Conservation (phyloP, 64 coral and sea anemone species). For the Pocillopora damicornis region DNA sequence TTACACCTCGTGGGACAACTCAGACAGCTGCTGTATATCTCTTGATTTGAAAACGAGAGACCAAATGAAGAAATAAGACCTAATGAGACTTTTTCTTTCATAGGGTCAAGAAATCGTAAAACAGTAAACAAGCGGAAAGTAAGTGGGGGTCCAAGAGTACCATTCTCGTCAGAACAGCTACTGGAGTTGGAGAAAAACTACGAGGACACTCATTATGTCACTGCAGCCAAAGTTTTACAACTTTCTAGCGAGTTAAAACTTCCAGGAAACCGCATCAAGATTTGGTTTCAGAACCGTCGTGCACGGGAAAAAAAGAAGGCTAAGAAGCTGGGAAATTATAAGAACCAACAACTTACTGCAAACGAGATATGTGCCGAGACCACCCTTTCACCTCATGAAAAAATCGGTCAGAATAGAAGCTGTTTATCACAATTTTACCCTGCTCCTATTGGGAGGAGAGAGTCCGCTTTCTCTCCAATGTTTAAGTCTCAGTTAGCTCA, state of each 20-base stretch:
- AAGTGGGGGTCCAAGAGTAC: conserved; percentile 14
- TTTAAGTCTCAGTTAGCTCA: background rate
- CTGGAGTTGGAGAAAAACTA: conserved; percentile 25
- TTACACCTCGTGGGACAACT: no score
- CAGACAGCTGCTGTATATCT: no score
- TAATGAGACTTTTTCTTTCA: background rate
- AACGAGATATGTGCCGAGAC: background rate
- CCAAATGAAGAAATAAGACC: background rate
- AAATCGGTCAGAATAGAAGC: background rate
- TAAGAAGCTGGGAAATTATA: background rate
- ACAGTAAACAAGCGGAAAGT: background rate
- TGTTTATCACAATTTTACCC: background rate
- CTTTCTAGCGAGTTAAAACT: conserved; percentile 7
- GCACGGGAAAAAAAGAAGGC: conserved; percentile 25
- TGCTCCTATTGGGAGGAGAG: background rate
- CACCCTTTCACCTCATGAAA: background rate
- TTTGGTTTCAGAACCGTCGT: conserved; percentile 41
- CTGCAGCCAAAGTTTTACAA: background rate
- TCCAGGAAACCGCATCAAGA: conserved; percentile 34
- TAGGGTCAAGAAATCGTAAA: conserved; percentile 38
- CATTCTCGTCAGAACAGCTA: conserved; percentile 27
- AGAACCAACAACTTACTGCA: background rate
- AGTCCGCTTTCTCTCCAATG: background rate
- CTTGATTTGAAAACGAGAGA: no score
- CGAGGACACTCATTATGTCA: conserved; percentile 10